These are phyloP conservation scores for Myiotriccus ornatus DNA, from an alignment of 2,797 vertebrate species.

Conservation along the genomic window DNA sequence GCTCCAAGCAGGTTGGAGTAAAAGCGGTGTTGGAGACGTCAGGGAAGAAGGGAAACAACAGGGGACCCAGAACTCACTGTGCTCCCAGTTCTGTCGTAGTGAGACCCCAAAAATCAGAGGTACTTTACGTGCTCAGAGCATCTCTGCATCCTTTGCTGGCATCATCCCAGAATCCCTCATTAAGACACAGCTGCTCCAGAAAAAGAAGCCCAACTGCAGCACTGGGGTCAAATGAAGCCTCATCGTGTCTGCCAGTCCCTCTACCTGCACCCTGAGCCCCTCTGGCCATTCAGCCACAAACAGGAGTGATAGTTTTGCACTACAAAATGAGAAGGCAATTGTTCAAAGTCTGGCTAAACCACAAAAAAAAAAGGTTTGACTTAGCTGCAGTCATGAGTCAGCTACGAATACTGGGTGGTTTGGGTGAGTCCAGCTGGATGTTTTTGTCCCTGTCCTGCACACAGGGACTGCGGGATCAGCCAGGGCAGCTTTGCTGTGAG, in stretches of 20 bases:
- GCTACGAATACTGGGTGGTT: not conserved
- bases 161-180: not conserved
- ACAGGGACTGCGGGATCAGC: not conserved
- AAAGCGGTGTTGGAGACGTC: rapidly evolving
- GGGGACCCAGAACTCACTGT: not conserved
- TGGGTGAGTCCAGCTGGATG: not conserved
- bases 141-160: not conserved
- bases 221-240: rapidly evolving
- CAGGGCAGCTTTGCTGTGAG: not conserved
- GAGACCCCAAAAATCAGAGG: not conserved
- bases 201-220: not conserved
- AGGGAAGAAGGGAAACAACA: not conserved
- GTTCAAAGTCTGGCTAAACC: not conserved
- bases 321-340: rapidly evolving
- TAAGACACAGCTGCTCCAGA: not conserved
- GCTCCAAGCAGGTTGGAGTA: not conserved
- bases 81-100: rapidly evolving
- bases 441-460: not conserved
- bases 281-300: rapidly evolving
- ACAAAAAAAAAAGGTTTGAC: not conserved
- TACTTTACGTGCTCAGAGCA: rapidly evolving
- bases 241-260: rapidly evolving
- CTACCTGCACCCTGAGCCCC: not conserved
- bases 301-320: rapidly evolving
- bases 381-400: not conserved